A percentile compares a stretch with the other conserved stretches of the same genome.
Conservation (phyloP, 2,797 vertebrate genomes). For the Gouania willdenowi region DNA sequence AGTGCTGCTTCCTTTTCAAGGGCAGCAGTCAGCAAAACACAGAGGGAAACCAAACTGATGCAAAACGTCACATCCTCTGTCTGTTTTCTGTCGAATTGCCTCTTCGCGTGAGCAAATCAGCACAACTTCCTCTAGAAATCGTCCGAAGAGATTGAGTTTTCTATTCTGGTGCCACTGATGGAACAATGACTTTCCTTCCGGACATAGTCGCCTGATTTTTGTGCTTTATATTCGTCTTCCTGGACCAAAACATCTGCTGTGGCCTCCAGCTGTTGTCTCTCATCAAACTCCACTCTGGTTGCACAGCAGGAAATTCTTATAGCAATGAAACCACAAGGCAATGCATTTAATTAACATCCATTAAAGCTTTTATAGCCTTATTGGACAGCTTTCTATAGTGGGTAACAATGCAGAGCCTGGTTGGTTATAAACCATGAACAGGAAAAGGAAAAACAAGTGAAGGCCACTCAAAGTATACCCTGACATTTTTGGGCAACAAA, state of each 20-base stretch:
- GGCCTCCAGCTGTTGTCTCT: constrained; percentile 47
- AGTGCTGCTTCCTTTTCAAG: constrained; percentile 13
- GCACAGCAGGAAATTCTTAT: neutral
- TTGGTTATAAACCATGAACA: no score
- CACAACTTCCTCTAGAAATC: constrained; percentile 29
- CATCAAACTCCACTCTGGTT: constrained; percentile 3
- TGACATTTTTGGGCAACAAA: no score
- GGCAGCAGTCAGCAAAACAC: constrained; percentile 42
- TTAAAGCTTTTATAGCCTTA: constrained; percentile 2
- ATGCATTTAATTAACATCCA: constrained; percentile 9
- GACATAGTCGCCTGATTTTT: constrained; percentile 26
- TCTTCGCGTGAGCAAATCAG: constrained; percentile 21
- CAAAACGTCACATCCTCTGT: constrained; percentile 26
- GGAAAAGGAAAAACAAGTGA: no score
- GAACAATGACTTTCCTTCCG: constrained; percentile 70
- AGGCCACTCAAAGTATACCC: no score
- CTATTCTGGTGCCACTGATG: constrained; percentile 46
- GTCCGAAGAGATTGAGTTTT: constrained; percentile 12
- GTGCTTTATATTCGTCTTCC: constrained; percentile 40
- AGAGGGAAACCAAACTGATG: constrained; percentile 16
- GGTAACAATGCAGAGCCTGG: no score
- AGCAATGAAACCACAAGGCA: neutral
- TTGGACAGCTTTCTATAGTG: no score
- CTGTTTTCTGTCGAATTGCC: constrained; percentile 48
- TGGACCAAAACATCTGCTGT: constrained; percentile 47